Base-by-base conservation (phyloP, 1,140 invertebrate genomes). In the Drosophila jambulina region DNA sequence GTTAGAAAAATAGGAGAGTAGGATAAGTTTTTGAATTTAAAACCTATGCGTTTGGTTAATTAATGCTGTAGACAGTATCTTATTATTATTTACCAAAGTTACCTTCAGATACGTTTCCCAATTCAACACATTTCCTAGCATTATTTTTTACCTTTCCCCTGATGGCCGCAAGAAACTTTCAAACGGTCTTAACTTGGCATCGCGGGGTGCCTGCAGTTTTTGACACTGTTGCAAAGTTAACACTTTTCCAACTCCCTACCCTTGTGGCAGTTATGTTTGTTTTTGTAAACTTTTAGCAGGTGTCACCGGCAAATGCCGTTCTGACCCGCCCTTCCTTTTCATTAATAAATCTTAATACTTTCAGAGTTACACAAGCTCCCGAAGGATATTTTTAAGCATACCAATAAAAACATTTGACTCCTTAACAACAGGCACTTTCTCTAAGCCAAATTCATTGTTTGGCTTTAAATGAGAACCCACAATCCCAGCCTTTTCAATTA, bases 201-300 rank as follows among this genome's bases (percentile, higher is more conserved):
- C 49, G 27, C 56, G 15, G 32, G 43, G 64, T 58, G 67, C 36
- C 68, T 72, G 68, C 68, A 74, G 70, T 74, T 74, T 72, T 34
- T 74, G 70, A 74, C 68, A 74, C 67, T 72, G 70, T 72, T 72
- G 68, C 36, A 43, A 74, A 74, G 68, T 74, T 72, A 60, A 60
- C 25, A 51, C 36, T 51, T 74, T 40, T 49, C 7, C 42, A 38
- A 29, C 27, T 46, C 6, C 32, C 25, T 32, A 13, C 9, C 51
- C n/a, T 19, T 27, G 48, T 34, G 67, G 36, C 36, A 43, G 53
- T 72, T 72, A 51, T 60, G 45, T 60, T 53, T 36, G 32, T 38
- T 60, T 56, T 60, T 54, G 54, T 13, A 27, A 72, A 72, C 54
- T 74, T 72, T 60, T 38, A 42, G 53, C 67, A 72, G 68, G 53